Evolutionary conservation across 2,888 invertebrate species (phyloP).

Genomic region (Elmis aenea): DNA sequence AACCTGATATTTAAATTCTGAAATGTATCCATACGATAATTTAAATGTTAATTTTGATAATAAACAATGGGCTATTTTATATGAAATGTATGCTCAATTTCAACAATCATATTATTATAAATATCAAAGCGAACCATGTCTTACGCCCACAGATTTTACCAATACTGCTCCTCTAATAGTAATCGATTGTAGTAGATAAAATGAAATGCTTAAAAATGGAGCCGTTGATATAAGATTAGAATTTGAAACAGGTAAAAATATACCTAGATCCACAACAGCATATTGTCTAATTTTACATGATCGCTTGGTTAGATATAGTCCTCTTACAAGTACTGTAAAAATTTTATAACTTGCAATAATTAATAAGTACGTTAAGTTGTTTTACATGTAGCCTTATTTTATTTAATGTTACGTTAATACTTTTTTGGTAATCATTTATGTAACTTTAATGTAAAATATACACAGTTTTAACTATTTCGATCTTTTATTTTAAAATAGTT

Average conservation of each 20-base stretch:
- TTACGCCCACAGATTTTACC: conserved; percentile 9
- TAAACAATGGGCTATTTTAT: conserved; percentile 26
- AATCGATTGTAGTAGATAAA: conserved; percentile 24
- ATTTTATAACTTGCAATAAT: too few relatives aligned
- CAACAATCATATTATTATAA: conserved; percentile 23
- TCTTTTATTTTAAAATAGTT: too few relatives aligned
- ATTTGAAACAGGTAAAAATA: conserved; percentile 22
- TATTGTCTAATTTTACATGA: conserved; percentile 29
- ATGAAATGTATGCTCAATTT: conserved; percentile 31
- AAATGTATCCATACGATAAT: conserved; percentile 37
- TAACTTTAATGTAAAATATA: too few relatives aligned
- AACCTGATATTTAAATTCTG: too few relatives aligned
- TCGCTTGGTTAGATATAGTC: too few relatives aligned
- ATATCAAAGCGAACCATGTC: conserved; percentile 6
- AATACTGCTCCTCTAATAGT: conserved; percentile 13
- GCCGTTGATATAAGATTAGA: conserved; percentile 27
- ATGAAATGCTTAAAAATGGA: conserved; percentile 24
- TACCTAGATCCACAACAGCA: conserved; percentile 26
- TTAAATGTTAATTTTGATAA: conserved; percentile 31
- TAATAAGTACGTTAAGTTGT: too few relatives aligned
- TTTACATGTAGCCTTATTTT: too few relatives aligned
- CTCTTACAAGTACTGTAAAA: too few relatives aligned
- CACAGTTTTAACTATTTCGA: too few relatives aligned
- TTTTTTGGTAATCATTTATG: too few relatives aligned
- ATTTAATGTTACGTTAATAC: too few relatives aligned